A percentile compares a stretch with the other conserved stretches of the same genome.
Evolutionary conservation across 2,113 vertebrate genomes (phyloP).

Genomic region (Diadophis punctatus): DNA sequence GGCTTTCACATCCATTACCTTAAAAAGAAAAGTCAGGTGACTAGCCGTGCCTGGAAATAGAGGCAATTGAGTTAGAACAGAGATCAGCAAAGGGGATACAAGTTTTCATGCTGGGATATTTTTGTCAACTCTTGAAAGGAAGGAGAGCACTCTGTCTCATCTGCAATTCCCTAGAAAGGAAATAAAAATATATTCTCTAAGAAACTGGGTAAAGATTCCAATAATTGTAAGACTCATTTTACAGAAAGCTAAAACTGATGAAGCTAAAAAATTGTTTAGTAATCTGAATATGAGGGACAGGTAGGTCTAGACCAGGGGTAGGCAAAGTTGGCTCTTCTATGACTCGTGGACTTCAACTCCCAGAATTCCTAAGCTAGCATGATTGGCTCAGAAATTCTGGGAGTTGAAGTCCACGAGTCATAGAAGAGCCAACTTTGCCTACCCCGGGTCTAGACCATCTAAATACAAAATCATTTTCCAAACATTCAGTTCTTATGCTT

Average conservation of each 20-base stretch:
- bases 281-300: not conserved
- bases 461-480: not conserved
- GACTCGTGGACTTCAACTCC: too few relatives aligned
- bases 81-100: not conserved
- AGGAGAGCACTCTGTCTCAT: not conserved
- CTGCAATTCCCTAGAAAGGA: not conserved
- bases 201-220: not conserved
- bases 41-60: not conserved
- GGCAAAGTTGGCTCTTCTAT: too few relatives aligned
- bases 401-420: too few relatives aligned
- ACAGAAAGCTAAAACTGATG: not conserved
- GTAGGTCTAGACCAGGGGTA: not conserved
- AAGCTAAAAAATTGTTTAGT: not conserved
- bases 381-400: too few relatives aligned
- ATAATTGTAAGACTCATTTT: not conserved
- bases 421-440: too few relatives aligned
- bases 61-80: not conserved
- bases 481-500: not conserved
- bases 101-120: not conserved
- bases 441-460: not conserved
- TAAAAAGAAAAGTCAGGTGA: not conserved
- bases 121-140: not conserved
- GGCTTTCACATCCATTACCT: not conserved
- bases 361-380: too few relatives aligned
- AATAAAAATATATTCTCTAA: not conserved